Conservation (phyloP, 2,888 invertebrate genomes). For the Melieria picta region DNA sequence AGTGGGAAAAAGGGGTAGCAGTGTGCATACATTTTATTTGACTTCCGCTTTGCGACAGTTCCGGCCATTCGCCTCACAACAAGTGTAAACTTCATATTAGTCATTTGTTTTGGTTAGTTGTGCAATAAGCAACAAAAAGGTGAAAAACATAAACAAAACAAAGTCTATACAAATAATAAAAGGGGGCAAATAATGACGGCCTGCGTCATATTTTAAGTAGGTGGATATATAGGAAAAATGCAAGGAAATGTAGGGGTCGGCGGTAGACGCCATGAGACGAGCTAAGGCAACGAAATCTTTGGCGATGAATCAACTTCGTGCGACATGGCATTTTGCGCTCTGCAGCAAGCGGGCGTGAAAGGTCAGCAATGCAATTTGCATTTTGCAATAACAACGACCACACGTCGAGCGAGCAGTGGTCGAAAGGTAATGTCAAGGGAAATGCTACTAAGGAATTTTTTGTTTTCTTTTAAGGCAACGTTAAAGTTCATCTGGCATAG, state of each 20-base stretch:
- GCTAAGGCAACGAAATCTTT: no score
- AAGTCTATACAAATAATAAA: neutral
- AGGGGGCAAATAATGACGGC: no score
- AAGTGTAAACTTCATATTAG: constrained; percentile 1
- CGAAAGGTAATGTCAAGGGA: neutral
- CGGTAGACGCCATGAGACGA: no score
- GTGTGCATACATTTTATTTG: constrained; percentile 28
- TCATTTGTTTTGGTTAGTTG: neutral
- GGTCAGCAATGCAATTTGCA: constrained; percentile 1
- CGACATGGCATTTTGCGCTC: no score
- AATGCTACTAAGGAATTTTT: no score
- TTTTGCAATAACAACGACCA: neutral
- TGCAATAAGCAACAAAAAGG: neutral
- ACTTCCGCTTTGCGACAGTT: constrained; percentile 27
- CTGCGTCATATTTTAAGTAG: no score
- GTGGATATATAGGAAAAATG: no score
- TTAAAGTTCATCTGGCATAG: no score
- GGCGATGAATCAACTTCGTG: no score
- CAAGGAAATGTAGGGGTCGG: no score
- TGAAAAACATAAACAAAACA: neutral
- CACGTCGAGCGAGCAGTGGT: neutral
- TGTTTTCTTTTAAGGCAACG: no score
- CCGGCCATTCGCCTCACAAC: constrained; percentile 13
- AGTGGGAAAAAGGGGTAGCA: no score
- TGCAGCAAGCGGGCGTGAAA: neutral